A percentile compares a stretch with the other conserved stretches of the same genome.
Evolutionary conservation across 2,888 invertebrate genomes (phyloP).

Genomic region (Cantharis rufa): DNA sequence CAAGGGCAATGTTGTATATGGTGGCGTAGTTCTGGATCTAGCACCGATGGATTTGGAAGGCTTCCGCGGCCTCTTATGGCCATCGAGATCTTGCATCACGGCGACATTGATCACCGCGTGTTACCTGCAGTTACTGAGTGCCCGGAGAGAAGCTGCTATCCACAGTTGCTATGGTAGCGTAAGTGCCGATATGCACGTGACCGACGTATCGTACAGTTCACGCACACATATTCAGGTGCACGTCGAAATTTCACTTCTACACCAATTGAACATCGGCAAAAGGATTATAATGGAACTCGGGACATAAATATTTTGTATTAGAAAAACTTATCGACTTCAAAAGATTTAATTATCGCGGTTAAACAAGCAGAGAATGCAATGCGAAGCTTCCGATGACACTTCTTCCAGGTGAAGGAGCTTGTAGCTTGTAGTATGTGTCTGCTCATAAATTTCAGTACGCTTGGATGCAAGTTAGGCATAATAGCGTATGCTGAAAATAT

Average conservation of each 20-base stretch:
- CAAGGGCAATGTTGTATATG: conserved; percentile 89
- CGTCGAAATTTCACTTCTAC: conserved; percentile 31
- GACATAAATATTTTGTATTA: background rate
- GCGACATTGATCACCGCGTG: conserved; percentile 51
- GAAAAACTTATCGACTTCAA: conserved; percentile 47
- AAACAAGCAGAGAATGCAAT: conserved; percentile 27
- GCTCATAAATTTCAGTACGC: conserved; percentile 9
- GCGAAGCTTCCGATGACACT: conserved; percentile 19
- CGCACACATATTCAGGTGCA: conserved; percentile 41
- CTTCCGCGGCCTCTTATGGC: conserved; percentile 54
- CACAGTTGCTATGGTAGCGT: conserved; percentile 46
- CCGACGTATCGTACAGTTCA: conserved; percentile 51
- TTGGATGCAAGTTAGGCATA: conserved; percentile 4
- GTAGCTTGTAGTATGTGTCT: background rate
- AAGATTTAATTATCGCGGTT: conserved; percentile 35
- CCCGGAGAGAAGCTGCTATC: conserved; percentile 49
- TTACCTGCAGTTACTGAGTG: conserved; percentile 54
- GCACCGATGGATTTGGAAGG: conserved; percentile 53
- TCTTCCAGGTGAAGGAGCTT: conserved; percentile 26
- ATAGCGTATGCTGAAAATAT: conserved; percentile 19
- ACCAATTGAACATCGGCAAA: conserved; percentile 41
- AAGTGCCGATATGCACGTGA: conserved; percentile 56
- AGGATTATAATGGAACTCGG: conserved; percentile 16
- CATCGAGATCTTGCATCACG: conserved; percentile 53
- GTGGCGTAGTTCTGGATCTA: conserved; percentile 83